Conservation (phyloP, 2,888 invertebrate species). For the Nomada lathburiana region DNA sequence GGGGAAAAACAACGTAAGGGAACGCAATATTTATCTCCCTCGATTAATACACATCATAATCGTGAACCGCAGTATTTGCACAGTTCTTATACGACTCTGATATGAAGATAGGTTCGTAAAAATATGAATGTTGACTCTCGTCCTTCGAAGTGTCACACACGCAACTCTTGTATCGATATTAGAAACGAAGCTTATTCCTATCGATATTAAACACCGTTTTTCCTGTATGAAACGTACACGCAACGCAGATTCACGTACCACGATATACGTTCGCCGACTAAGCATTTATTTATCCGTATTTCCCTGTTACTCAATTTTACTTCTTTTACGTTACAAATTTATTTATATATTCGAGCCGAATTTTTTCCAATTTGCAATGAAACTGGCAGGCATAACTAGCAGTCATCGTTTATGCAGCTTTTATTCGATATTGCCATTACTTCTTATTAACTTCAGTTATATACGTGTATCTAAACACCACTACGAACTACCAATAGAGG, state of each 20-base stretch:
- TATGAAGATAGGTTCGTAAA: constrained; percentile 53
- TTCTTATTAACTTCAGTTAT: too few species aligned
- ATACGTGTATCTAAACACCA: too few species aligned
- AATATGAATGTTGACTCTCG: constrained; percentile 52
- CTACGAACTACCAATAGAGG: too few species aligned
- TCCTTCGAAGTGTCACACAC: constrained; percentile 42
- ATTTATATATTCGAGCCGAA: background rate
- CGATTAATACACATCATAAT: constrained; percentile 64
- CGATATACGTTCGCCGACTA: too few species aligned
- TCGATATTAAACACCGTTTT: constrained; percentile 22
- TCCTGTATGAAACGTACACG: background rate
- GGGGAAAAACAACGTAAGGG: constrained; percentile 29
- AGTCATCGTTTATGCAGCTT: too few species aligned
- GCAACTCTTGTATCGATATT: constrained; percentile 47
- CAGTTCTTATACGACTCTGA: constrained; percentile 56
- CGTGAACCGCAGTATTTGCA: constrained; percentile 61
- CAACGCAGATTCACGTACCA: background rate
- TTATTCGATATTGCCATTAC: too few species aligned
- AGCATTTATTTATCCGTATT: too few species aligned
- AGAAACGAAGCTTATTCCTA: constrained; percentile 4
- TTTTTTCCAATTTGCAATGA: background rate
- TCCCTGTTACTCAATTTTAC: too few species aligned
- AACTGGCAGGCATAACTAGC: too few species aligned
- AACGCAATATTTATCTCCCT: constrained; percentile 54
- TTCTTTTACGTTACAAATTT: too few species aligned